A percentile compares a stretch with the other conserved stretches of the same genome.
Conservation (phyloP, 1,140 invertebrate genomes). For the Drosophila sucinea region DNA sequence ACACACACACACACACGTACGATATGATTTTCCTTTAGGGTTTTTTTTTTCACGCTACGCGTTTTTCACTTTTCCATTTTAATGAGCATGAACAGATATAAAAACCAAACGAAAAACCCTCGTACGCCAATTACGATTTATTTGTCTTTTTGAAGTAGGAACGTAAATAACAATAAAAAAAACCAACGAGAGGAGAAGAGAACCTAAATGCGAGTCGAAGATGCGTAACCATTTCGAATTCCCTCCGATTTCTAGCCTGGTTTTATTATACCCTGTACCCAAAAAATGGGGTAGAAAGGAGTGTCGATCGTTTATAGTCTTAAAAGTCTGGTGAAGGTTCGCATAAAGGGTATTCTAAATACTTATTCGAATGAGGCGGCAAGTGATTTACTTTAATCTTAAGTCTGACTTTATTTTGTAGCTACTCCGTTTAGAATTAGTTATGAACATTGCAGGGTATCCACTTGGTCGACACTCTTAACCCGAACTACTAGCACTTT, state of each 20-base stretch:
- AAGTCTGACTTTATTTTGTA: too few relatives aligned
- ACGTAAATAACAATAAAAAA: slow-evolving; percentile 55
- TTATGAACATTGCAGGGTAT: background rate
- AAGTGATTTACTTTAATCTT: too few relatives aligned
- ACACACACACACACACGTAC: slow-evolving; percentile 11
- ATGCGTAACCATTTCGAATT: slow-evolving; percentile 13
- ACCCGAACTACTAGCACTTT: background rate
- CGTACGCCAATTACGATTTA: slow-evolving; percentile 80
- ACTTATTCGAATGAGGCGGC: too few relatives aligned
- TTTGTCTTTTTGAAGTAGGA: slow-evolving; percentile 71
- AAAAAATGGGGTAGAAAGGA: background rate
- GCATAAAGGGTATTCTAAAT: too few relatives aligned
- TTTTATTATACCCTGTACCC: slow-evolving; percentile 5
- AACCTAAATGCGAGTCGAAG: slow-evolving; percentile 10
- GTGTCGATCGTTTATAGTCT: background rate
- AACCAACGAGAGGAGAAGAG: background rate
- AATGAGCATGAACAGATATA: slow-evolving; percentile 63
- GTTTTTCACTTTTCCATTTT: slow-evolving; percentile 66
- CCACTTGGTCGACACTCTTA: background rate
- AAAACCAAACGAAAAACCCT: slow-evolving; percentile 65
- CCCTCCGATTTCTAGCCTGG: background rate
- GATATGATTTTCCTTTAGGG: slow-evolving; percentile 38
- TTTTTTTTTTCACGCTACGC: slow-evolving; percentile 56
- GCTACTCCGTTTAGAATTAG: too few relatives aligned
- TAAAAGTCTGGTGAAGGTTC: too few relatives aligned